Evolutionary conservation across 1,140 invertebrate species (phyloP).

Genomic region (Drosophila chauvacae): DNA sequence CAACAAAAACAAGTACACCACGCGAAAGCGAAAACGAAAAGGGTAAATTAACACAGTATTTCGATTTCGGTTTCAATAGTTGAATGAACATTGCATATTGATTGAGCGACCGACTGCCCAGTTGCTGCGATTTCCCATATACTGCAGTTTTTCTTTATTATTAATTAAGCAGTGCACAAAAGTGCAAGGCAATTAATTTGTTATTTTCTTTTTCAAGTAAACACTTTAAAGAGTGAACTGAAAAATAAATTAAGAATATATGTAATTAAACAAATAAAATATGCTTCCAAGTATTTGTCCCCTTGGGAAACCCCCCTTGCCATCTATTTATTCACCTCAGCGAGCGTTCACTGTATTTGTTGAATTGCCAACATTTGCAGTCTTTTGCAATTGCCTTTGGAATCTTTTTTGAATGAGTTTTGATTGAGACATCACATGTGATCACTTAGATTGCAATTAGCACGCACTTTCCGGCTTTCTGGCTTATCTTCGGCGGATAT

Average conservation of each 20-base stretch:
- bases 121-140: constrained; percentile 23
- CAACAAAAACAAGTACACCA: constrained; percentile 16
- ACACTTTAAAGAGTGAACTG: background rate
- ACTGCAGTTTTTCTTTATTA: constrained; percentile 1
- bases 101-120: constrained; percentile 5
- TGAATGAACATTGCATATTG: constrained; percentile 49
- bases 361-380: background rate
- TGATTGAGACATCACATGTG: constrained; percentile 12
- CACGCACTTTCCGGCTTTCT: constrained; percentile 23
- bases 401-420: constrained; percentile 7
- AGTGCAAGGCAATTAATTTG: constrained; percentile 10
- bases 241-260: too few species aligned
- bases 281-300: background rate
- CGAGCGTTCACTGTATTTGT: background rate
- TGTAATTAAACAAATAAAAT: background rate
- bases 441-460: constrained; percentile 29
- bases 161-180: constrained; percentile 20
- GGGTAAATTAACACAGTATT: constrained; percentile 15
- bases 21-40: constrained; percentile 24
- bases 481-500: constrained; percentile 13
- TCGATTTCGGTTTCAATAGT: constrained; percentile 44
- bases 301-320: background rate
- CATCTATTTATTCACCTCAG: background rate
- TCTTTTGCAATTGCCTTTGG: constrained; percentile 8
- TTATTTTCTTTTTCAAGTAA: background rate